Base-by-base conservation (phyloP, 2,888 invertebrate species). In the Pogonocherus hispidulus region DNA sequence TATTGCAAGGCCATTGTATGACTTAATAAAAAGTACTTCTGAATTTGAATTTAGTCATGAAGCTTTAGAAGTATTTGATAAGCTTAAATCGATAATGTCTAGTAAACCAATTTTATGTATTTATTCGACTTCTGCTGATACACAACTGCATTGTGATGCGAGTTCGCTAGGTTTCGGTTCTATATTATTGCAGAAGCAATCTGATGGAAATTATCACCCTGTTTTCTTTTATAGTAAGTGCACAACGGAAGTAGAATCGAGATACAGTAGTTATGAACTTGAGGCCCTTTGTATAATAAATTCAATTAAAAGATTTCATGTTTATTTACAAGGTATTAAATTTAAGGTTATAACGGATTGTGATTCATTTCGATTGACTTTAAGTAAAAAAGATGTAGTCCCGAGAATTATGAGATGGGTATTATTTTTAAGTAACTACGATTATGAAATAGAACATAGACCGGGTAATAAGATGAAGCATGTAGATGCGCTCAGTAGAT, bases 401-500 rank as follows among this genome's bases (percentile, higher is more conserved):
- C 37, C 1, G 3, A 37, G n/a, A 37, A 37, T 37, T 37, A 37
- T 19, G 18, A 14, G 71, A 1, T 72, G 72, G 71, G 54, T 41
- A 6, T n/a, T 73, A 37, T 19, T 44, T 19, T 32, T 72, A 37
- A 27, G 57, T 20, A 27, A 73, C 23, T 73, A 63, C 27, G 20
- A 63, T 27, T 73, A 63, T 64, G 54, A 37, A 3, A 49, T 66
- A 20, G 54, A 62, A 54, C 71, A 73, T 56, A 37, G 69, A 16
- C 23, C 52, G 18, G 37, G 52, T 23, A 18, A 2, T 1, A 51
- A 49, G 16, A 65, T 74, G 65, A 19, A 22, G 3, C 72, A 70
- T 57, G 71, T 63, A 8, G 74, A 74, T 52, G 74, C 73, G 22
- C 44, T 69, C 2, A 71, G 73, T 20, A 35, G 20, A 35, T 22